These are phyloP conservation scores for Paraplagusia blochii DNA, from an alignment of 2,113 vertebrate genomes.

Conservation along the genomic window DNA sequence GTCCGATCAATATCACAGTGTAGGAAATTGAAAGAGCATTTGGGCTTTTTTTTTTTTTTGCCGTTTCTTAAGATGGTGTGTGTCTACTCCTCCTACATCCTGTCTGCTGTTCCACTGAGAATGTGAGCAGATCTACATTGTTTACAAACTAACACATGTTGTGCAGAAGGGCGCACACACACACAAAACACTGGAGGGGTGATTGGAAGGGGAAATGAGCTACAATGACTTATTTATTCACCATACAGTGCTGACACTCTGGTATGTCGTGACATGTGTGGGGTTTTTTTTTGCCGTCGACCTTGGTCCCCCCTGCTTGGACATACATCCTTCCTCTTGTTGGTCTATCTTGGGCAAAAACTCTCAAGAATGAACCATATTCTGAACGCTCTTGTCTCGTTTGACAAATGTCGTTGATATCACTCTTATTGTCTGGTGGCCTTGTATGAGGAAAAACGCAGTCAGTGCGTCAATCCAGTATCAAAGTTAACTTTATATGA, in stretches of 20 bases:
- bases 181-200: constrained; percentile 4
- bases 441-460: not conserved
- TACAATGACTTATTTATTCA: constrained; percentile 27
- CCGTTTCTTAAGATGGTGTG: not conserved
- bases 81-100: not conserved
- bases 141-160: constrained; percentile 15
- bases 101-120: constrained; percentile 13
- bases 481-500: no score
- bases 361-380: no score
- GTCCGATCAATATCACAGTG: constrained; percentile 59
- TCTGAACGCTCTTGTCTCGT: no score
- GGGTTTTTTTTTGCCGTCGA: constrained; percentile 30
- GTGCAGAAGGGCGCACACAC: constrained; percentile 1
- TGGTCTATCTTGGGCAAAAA: constrained; percentile 20
- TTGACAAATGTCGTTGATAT: no score
- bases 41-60: constrained; percentile 27
- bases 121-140: constrained; percentile 2
- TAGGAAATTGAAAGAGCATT: constrained; percentile 61
- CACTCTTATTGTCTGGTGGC: constrained; percentile 3
- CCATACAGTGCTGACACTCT: constrained; percentile 18
- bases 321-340: constrained; percentile 45
- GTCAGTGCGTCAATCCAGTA: no score
- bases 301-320: constrained; percentile 23
- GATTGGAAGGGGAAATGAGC: constrained; percentile 31
- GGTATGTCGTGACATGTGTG: constrained; percentile 11